Conservation (phyloP, 2,888 invertebrate genomes). For the Phasia obesa region DNA sequence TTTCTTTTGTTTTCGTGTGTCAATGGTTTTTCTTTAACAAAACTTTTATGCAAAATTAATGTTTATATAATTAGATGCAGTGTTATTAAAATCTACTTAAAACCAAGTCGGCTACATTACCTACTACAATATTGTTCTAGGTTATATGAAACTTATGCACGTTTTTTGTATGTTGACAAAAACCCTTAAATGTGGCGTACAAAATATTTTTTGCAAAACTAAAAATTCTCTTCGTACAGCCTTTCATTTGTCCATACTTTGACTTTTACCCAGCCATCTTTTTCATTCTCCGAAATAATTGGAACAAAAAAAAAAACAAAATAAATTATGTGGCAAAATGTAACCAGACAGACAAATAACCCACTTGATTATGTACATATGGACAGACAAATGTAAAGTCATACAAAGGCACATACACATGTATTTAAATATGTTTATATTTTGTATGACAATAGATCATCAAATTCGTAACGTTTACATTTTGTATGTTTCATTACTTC, state of each 20-base stretch:
- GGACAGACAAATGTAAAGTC: constrained; percentile 23
- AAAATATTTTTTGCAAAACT: constrained; percentile 23
- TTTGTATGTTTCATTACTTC: constrained; percentile 71
- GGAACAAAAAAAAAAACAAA: not conserved
- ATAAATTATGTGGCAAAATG: constrained; percentile 34
- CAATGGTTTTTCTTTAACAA: no score
- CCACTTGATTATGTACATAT: constrained; percentile 12
- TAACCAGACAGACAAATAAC: constrained; percentile 45
- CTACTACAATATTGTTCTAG: not conserved
- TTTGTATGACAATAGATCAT: constrained; percentile 81
- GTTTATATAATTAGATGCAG: no score
- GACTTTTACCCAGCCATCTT: not conserved
- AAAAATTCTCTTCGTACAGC: not conserved
- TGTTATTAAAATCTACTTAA: not conserved
- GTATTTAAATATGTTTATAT: constrained; percentile 44
- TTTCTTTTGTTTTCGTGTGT: no score
- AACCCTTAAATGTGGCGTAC: constrained; percentile 48
- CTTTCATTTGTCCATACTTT: not conserved
- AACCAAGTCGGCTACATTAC: constrained; percentile 12
- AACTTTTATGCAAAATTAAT: no score
- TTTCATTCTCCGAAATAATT: not conserved
- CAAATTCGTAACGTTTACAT: constrained; percentile 80
- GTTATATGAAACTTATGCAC: constrained; percentile 18
- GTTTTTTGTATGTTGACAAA: constrained; percentile 30
- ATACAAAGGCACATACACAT: constrained; percentile 40